These are phyloP conservation scores for Brachyptera putata DNA, from an alignment of 2,888 invertebrate species.

Conservation along the genomic window DNA sequence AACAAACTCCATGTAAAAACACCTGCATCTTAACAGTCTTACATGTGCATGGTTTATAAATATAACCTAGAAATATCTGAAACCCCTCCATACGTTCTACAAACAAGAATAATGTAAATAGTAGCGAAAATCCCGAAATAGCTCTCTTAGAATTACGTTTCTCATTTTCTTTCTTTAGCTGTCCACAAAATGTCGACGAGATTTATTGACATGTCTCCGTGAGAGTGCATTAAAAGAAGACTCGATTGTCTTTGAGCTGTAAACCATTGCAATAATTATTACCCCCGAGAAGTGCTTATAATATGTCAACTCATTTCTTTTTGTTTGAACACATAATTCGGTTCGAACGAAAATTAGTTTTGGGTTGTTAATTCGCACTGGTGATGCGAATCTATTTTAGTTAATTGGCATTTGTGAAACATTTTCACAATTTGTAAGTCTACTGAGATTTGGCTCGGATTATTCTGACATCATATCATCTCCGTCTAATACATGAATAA, in stretches of 20 bases:
- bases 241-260: neutral
- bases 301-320: neutral
- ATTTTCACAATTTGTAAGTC: too few relatives aligned
- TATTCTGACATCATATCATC: too few relatives aligned
- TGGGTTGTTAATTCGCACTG: neutral
- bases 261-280: neutral
- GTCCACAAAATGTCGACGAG: constrained; percentile 2
- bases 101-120: constrained; percentile 11
- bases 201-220: neutral
- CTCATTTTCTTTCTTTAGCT: neutral
- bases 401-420: too few relatives aligned
- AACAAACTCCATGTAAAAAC: too few relatives aligned
- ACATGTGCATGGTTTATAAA: neutral
- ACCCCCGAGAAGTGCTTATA: neutral
- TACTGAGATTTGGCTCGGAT: too few relatives aligned
- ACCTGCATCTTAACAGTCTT: too few relatives aligned
- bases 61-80: too few relatives aligned
- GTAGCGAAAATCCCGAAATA: constrained; percentile 2
- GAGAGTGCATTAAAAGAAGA: constrained; percentile 2
- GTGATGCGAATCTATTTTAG: neutral
- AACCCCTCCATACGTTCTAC: neutral
- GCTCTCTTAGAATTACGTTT: neutral
- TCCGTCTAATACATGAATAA: too few relatives aligned
- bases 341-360: neutral
- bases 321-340: neutral